phyloP scores from a whole-genome alignment of 2,113 vertebrate genomes.

The Etheostoma cragini region DNA sequence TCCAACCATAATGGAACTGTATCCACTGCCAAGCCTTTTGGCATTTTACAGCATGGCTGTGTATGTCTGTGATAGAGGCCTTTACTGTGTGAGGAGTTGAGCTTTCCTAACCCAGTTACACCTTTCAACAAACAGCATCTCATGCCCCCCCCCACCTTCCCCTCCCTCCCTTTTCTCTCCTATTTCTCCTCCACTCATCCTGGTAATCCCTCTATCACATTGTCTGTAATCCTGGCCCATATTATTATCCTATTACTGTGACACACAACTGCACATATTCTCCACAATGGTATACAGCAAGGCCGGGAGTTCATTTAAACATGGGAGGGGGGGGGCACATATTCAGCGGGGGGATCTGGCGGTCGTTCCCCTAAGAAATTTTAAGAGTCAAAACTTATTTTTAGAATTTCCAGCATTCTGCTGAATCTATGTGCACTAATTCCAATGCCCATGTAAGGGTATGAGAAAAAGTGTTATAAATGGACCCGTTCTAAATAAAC shows the following conservation, averaged over 20 bases:
- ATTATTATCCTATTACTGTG: background rate
- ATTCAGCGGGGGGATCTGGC: too few relatives aligned
- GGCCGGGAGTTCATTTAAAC: too few relatives aligned
- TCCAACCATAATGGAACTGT: background rate
- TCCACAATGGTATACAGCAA: too few relatives aligned
- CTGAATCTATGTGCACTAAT: too few relatives aligned
- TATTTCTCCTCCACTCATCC: background rate
- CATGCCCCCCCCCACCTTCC: too few relatives aligned
- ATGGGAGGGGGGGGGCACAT: too few relatives aligned
- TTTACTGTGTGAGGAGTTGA: background rate
- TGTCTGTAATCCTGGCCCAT: background rate
- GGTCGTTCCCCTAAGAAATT: too few relatives aligned
- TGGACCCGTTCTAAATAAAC: too few relatives aligned
- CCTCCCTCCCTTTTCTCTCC: background rate
- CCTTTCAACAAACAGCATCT: background rate
- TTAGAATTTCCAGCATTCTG: too few relatives aligned
- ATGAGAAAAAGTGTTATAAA: too few relatives aligned
- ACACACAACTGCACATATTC: background rate
- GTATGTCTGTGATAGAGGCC: background rate
- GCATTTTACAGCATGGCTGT: background rate
- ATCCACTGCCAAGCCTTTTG: background rate
- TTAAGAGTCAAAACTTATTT: too few relatives aligned
- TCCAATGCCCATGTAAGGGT: too few relatives aligned
- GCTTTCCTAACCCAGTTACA: slow-evolving; percentile 6
- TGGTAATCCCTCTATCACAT: background rate